phyloP scores from a whole-genome alignment of 2,888 invertebrate genomes.

The Malachius bipustulatus region DNA sequence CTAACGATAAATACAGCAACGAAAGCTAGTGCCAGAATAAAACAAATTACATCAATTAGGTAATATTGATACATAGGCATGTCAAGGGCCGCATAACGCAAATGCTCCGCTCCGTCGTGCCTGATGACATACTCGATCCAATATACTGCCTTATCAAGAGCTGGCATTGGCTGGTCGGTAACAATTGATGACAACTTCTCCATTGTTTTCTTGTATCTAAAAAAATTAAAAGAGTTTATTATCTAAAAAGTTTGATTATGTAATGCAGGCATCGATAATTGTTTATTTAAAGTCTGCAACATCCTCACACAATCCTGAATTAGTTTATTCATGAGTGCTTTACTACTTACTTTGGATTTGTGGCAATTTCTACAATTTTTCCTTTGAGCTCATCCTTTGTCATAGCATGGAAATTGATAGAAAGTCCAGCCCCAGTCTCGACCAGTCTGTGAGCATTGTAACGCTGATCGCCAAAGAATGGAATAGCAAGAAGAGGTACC shows the following conservation, averaged over 20 bases:
- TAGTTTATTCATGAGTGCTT: conserved; percentile 1
- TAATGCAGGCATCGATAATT: too few species aligned
- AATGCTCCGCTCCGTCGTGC: conserved; percentile 24
- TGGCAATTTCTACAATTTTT: conserved; percentile 22
- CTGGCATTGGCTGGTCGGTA: conserved; percentile 21
- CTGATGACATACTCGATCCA: conserved; percentile 27
- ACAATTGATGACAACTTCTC: conserved; percentile 18
- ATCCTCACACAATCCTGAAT: too few species aligned
- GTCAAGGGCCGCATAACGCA: conserved; percentile 19
- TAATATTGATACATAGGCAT: conserved; percentile 24
- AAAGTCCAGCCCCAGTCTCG: conserved; percentile 19
- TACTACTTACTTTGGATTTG: conserved; percentile 22
- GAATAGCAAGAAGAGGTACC: conserved; percentile 25
- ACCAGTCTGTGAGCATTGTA: conserved; percentile 22
- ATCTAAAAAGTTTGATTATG: too few species aligned
- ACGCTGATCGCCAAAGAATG: conserved; percentile 25
- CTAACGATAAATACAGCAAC: background rate
- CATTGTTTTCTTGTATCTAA: conserved; percentile 20
- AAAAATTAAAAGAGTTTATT: conserved; percentile 10
- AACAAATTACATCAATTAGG: conserved; percentile 21
- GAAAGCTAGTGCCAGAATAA: conserved; percentile 6
- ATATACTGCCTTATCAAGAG: conserved; percentile 24
- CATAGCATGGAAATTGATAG: conserved; percentile 19
- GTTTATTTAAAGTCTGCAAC: too few species aligned
- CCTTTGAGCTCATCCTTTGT: conserved; percentile 21